Base-by-base conservation (phyloP, 2,888 invertebrate species). In the Ornithoptera priamus region DNA sequence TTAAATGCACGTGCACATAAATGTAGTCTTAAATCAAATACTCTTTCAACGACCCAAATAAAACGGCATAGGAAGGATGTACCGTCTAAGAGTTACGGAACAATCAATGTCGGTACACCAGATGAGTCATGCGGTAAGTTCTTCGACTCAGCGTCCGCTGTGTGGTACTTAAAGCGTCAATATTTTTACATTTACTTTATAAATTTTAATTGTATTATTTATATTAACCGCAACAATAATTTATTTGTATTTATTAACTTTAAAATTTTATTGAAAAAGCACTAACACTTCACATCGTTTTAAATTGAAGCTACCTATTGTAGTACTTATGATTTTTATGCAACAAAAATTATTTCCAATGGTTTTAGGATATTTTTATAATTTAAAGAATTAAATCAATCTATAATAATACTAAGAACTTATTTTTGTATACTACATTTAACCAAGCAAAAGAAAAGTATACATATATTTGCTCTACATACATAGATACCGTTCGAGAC, bases 121-220 rank as follows among this genome's bases (percentile, higher is more conserved):
- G 59, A 67, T 70, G 70, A 70, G 56, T 70, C 70, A 70, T 61
- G 36, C 53, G 56, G 60, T 39, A 63, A 67, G 66, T 70, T 70
- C 70, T 67, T 67, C 36, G 24, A 24, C 67, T 70, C 39, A n/a
- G 63, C 18, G 18, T 50, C 50, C 50, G 15, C 12, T 18, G 18
- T 50, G 10, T 50, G 50, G 50, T 50, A 50, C 50, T 50, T 50
- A 50, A 50, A 15, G 12, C 50, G 50, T 50, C 18, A 50, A 50
- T 50, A 50, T 12, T 50, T 50, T 50, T 50, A 50, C 5, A 50
- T 50, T 2, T 50, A 18, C 39, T 39, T 39, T 50, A 50, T 50
- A 15, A 17, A 17, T 1, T 5, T 2, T 50, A 50, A 18, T 50
- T 50, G 15, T 50, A 4, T 50, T 50, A 50, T 50, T 50, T 50